phyloP scores from a whole-genome alignment of 1,140 invertebrate species.

The Trialeurodes vaporariorum region DNA sequence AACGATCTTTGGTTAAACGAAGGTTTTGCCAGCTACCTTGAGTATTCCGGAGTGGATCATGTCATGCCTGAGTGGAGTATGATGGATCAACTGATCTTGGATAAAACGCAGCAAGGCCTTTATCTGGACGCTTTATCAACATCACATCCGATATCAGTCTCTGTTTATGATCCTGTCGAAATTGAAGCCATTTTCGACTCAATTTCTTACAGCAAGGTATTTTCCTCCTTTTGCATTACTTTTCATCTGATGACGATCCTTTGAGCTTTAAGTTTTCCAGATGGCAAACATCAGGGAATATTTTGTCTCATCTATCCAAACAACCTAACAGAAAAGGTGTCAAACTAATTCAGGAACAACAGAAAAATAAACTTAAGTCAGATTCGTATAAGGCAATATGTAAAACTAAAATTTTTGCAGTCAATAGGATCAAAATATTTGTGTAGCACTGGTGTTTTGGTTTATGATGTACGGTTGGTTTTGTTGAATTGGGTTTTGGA shows the following conservation, averaged over 20 bases:
- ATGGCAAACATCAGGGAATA: not conserved
- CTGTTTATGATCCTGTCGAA: constrained; percentile 64
- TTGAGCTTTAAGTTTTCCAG: not conserved
- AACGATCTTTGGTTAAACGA: constrained; percentile 82
- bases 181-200: constrained; percentile 80
- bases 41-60: constrained; percentile 55
- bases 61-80: constrained; percentile 45
- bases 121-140: constrained; percentile 58
- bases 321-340: not conserved
- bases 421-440: too few species aligned
- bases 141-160: constrained; percentile 72
- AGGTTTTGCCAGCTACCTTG: constrained; percentile 71
- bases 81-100: constrained; percentile 47
- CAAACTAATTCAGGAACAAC: too few species aligned
- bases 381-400: too few species aligned
- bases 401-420: too few species aligned
- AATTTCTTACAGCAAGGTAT: constrained; percentile 74
- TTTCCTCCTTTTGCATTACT: too few species aligned
- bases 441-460: too few species aligned
- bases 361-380: too few species aligned
- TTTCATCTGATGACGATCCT: too few species aligned
- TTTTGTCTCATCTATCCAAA: not conserved
- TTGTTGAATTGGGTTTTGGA: too few species aligned
- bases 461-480: too few species aligned
- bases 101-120: constrained; percentile 56